Conservation (phyloP, 2,797 vertebrate species). For the Oreochromis mossambicus region DNA sequence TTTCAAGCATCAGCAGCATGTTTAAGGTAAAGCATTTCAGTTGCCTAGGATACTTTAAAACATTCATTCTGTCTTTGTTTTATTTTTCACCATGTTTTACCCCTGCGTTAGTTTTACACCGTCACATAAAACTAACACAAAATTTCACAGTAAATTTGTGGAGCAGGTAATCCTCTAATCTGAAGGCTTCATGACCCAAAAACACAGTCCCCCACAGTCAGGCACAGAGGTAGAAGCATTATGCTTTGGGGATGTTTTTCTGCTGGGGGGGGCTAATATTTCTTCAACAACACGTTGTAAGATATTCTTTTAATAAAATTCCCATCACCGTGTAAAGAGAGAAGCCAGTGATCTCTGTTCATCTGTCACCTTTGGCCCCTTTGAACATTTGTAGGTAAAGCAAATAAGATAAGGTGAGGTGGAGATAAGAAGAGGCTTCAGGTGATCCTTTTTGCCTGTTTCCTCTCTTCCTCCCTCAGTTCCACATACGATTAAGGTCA, state of each 20-base stretch:
- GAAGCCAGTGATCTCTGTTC: background rate
- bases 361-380: background rate
- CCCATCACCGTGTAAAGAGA: background rate
- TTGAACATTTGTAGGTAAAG: background rate
- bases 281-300: background rate
- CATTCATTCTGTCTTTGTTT: background rate
- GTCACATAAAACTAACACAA: background rate
- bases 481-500: conserved; percentile 88
- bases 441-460: conserved; percentile 11
- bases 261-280: background rate
- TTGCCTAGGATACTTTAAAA: background rate
- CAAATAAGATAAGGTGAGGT: background rate
- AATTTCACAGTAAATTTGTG: background rate
- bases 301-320: background rate
- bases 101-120: background rate
- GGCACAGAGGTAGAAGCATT: background rate
- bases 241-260: background rate
- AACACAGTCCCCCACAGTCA: background rate
- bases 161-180: background rate
- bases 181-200: background rate
- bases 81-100: background rate
- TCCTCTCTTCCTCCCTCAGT: conserved; percentile 57
- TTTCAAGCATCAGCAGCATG: background rate
- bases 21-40: background rate
- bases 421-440: conserved; percentile 19